Conservation (phyloP, 2,797 vertebrate species). For the Mus spretus region DNA sequence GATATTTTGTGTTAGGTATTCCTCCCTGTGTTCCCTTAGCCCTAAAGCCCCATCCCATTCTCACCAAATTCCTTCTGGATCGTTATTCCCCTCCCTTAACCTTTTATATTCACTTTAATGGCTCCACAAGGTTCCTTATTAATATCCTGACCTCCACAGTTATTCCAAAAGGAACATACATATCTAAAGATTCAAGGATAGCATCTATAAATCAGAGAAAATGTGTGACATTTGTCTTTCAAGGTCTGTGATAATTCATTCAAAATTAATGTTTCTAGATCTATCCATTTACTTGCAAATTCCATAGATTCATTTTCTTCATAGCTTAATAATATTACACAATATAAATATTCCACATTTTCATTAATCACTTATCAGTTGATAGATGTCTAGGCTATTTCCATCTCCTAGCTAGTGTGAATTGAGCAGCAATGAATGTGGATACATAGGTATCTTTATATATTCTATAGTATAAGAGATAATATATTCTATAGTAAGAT, state of each 20-base stretch:
- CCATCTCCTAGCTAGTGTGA: neutral
- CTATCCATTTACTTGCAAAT: neutral
- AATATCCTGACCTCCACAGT: neutral
- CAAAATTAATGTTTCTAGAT: neutral
- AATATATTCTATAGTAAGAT: too few relatives aligned
- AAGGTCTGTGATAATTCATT: neutral
- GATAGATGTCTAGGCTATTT: neutral
- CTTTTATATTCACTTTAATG: neutral
- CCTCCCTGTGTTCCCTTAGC: neutral
- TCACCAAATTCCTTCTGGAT: neutral
- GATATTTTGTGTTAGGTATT: too few relatives aligned
- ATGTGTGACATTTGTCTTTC: neutral
- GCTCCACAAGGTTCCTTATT: neutral
- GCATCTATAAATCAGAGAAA: neutral
- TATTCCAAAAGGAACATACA: neutral
- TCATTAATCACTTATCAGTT: neutral
- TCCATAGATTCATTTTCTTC: neutral
- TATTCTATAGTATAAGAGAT: too few relatives aligned
- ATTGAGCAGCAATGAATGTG: neutral
- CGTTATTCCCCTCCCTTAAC: neutral
- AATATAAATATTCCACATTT: neutral
- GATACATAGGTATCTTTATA: neutral
- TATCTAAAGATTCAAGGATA: neutral
- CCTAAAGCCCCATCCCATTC: fast-evolving
- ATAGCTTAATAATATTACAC: neutral